Evolutionary conservation across 2,113 vertebrate genomes (phyloP), one percentile per base, ranked within the genome.

Genomic region (Turnix velox): DNA sequence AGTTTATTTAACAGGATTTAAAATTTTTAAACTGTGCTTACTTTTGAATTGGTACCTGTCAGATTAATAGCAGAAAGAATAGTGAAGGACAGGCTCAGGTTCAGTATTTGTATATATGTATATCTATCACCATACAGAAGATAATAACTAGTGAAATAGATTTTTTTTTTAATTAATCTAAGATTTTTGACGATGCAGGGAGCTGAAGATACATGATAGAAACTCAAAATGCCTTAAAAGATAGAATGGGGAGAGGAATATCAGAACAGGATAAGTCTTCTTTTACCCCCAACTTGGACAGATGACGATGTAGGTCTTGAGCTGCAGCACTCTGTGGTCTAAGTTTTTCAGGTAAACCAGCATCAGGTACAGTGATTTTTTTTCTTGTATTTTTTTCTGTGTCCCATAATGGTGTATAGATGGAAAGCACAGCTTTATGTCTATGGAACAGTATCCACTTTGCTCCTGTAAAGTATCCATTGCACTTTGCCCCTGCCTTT

Each of bases 11-110:
- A 48, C 7, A 48, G n/a, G 10, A 18, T 57, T 88, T 90, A 88
- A 48, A 73, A 83, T 87, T 65, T 80, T 17, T 79, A 65, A 79
- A 43, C 48, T 35, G 14, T 73, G 54, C 37, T 85, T 85, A 77
- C 88, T 81, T 85, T 88, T 75, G 89, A 87, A 89, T 91, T 94
- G 66, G 43, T 91, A 84, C 45, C 25, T 92, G 81, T 91, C 84
- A 84, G 37, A 18, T 43, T 81, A 80, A 72, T 2, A 52, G 28
- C 65, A 78, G 73, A 67, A 93, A 62, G 51, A 81, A 35, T 28
- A 77, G 19, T 51, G 46, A 71, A 91, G 33, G 54, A 37, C 19
- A 54, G 45, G n/a, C 39, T 58, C 73, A 73, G 37, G 12, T 40
- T 57, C 42, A 16, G 42, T 69, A 72, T 87, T 92, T 84, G 24